Evolutionary conservation across 2,797 vertebrate genomes (phyloP), one percentile per base, ranked within the genome.

Genomic region (Chelidonichthys spinosus): DNA sequence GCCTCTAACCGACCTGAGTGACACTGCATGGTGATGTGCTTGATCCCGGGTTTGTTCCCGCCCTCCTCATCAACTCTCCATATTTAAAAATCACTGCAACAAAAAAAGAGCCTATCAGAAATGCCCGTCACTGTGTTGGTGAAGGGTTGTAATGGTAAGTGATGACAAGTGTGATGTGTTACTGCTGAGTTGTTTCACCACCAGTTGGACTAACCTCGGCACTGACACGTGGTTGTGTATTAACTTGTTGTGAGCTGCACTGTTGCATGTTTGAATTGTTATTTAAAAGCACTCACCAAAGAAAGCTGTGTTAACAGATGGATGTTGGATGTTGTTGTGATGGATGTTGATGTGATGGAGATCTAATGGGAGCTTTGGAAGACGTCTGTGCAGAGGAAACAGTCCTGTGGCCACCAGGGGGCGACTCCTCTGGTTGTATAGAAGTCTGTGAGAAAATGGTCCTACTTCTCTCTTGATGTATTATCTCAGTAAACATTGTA

Each of bases 251-350:
- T 71, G 72, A 87, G 73, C 60, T 84, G 75, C 67, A 35, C 7
- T 59, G 74, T 55, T 74, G 89, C 90, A 92, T 86, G 90, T 81
- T 17, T 62, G 59, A 13, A 72, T 56, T 77, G 65, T 79, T 78
- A 71, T 15, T 54, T 3, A 33, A 64, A 67, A 61, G 63, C 74
- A 66, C 67, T 79, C 25, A 79, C 47, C 53, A 54, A 25, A 77
- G 40, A 72, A 15, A 39, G 72, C 33, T 69, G 74, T 83, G 11
- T 58, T 59, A 84, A 71, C 60, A 13, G 68, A 72, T 74, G 84
- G 80, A 69, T 79, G 81, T 68, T 84, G 63, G 77, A 71, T 78
- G 82, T 84, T 83, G 70, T 71, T 76, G 76, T 90, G 83, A 84
- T 82, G 79, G 79, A 87, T 84, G 78, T 73, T 74, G 81, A 69